phyloP scores from a whole-genome alignment of 1,140 invertebrate genomes.

The Sitophilus oryzae region DNA sequence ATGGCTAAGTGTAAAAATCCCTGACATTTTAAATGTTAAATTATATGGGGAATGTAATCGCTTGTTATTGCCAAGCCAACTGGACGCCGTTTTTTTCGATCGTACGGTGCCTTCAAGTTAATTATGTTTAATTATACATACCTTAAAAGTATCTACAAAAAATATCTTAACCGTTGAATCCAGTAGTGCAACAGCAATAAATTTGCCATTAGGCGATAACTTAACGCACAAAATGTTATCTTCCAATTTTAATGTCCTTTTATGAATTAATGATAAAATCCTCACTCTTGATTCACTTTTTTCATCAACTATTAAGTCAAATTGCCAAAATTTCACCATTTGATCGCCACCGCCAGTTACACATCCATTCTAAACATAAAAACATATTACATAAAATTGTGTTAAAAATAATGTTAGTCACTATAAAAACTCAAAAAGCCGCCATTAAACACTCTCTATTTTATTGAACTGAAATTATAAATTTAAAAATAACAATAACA shows the following conservation, averaged over 20 bases:
- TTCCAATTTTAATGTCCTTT: constrained; percentile 76
- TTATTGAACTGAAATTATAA: too few relatives aligned
- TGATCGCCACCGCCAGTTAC: constrained; percentile 83
- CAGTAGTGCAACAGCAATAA: constrained; percentile 82
- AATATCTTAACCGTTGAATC: constrained; percentile 96
- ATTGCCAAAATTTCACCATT: constrained; percentile 91
- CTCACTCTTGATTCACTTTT: constrained; percentile 54
- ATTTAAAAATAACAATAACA: too few relatives aligned
- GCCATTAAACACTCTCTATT: too few relatives aligned
- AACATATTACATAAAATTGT: constrained; percentile 1
- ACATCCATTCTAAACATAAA: constrained; percentile 61
- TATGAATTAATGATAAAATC: constrained; percentile 75
- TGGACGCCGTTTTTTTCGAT: too few relatives aligned
- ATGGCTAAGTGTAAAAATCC: too few relatives aligned
- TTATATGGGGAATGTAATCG: too few relatives aligned
- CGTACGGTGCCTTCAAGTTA: too few relatives aligned
- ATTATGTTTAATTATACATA: constrained; percentile 41
- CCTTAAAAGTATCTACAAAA: constrained; percentile 89
- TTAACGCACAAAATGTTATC: constrained; percentile 79
- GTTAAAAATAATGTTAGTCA: too few relatives aligned
- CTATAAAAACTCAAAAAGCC: too few relatives aligned
- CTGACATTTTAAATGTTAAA: too few relatives aligned
- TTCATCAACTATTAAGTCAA: constrained; percentile 71
- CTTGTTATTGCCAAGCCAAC: too few relatives aligned
- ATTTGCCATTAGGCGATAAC: constrained; percentile 79